Evolutionary conservation across 2,888 invertebrate species (phyloP).

Genomic region (Protula sp.): DNA sequence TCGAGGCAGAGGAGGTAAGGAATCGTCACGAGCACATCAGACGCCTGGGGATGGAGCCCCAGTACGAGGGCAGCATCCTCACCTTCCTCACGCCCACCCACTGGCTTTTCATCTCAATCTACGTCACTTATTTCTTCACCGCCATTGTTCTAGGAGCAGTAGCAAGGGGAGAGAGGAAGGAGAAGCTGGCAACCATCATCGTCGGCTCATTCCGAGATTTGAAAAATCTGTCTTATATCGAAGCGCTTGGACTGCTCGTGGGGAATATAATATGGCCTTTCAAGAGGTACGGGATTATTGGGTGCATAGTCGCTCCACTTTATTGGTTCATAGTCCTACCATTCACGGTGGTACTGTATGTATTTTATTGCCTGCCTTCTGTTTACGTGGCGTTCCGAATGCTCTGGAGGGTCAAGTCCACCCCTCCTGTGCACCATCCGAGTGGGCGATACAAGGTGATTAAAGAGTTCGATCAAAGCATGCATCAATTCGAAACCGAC

Average conservation of each 20-base stretch:
- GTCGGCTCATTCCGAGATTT: constrained; percentile 41
- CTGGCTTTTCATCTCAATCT: constrained; percentile 39
- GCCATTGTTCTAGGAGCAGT: constrained; percentile 37
- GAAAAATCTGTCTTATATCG: constrained; percentile 38
- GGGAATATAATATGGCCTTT: constrained; percentile 44
- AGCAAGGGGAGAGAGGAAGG: constrained; percentile 19
- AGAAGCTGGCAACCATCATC: constrained; percentile 33
- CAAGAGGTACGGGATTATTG: constrained; percentile 40
- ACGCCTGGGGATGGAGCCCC: constrained; percentile 22
- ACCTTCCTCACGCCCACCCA: constrained; percentile 44
- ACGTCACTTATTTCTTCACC: constrained; percentile 36
- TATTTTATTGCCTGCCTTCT: constrained; percentile 43
- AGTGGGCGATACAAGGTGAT: constrained; percentile 5
- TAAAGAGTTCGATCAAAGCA: constrained; percentile 9
- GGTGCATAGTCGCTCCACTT: constrained; percentile 34
- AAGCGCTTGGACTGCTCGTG: constrained; percentile 37
- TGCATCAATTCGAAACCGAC: constrained; percentile 11
- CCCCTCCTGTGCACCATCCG: not conserved
- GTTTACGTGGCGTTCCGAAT: constrained; percentile 41
- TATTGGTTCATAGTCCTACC: constrained; percentile 37
- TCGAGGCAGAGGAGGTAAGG: constrained; percentile 39
- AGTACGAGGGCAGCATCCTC: constrained; percentile 36
- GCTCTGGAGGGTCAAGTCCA: constrained; percentile 7
- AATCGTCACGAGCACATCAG: constrained; percentile 25
- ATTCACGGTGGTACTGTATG: constrained; percentile 30